A percentile compares a stretch with the other conserved stretches of the same genome.
These are phyloP conservation scores for Lepidocolaptes lacrymiger DNA, from an alignment of 2,797 vertebrate genomes.

Conservation along the genomic window DNA sequence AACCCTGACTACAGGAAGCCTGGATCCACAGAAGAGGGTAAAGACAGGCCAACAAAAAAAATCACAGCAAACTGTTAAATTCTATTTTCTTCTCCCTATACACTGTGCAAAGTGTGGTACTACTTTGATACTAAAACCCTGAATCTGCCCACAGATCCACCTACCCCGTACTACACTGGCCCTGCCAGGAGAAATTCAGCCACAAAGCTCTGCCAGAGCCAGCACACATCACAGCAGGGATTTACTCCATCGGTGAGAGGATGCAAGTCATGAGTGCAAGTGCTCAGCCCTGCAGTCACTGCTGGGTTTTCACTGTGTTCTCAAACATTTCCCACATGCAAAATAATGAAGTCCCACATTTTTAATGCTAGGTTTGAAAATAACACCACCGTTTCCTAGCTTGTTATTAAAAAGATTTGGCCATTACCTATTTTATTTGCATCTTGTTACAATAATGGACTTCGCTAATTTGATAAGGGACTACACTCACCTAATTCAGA, in stretches of 20 bases:
- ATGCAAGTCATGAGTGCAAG: neutral
- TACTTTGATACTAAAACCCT: neutral
- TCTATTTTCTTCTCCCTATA: neutral
- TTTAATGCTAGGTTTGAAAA: neutral
- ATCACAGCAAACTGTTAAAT: neutral
- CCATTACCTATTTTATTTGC: neutral
- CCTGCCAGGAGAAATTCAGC: conserved; percentile 2
- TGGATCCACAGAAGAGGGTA: neutral
- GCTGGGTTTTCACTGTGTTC: neutral
- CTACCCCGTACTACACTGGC: neutral
- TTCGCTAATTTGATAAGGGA: neutral
- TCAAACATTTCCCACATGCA: neutral
- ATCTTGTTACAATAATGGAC: neutral
- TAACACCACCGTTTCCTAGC: neutral
- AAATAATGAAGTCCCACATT: neutral
- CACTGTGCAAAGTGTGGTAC: neutral
- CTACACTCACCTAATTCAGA: neutral
- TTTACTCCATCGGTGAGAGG: neutral
- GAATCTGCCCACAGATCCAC: neutral
- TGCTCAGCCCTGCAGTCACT: neutral
- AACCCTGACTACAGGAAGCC: neutral
- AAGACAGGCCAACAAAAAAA: neutral
- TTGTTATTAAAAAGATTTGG: neutral
- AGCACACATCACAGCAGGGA: neutral
- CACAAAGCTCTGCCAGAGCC: neutral